Conservation (phyloP, 2,888 invertebrate genomes). For the Athalia cordata region DNA sequence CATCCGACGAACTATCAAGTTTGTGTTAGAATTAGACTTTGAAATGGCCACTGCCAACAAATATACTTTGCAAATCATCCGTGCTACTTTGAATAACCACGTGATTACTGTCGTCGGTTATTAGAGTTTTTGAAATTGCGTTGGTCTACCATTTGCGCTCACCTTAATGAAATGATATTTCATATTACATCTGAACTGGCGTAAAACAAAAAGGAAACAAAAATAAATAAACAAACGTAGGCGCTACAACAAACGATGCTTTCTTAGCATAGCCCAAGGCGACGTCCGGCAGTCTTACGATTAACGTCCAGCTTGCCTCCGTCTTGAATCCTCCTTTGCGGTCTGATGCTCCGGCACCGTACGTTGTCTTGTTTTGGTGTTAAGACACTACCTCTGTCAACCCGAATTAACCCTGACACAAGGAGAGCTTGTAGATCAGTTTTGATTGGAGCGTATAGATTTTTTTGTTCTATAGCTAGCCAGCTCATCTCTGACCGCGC, state of each 20-base stretch:
- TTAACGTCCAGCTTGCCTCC: constrained; percentile 28
- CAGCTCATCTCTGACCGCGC: constrained; percentile 34
- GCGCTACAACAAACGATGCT: background rate
- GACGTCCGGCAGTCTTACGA: constrained; percentile 29
- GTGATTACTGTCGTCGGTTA: background rate
- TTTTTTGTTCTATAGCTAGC: constrained; percentile 1
- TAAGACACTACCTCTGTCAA: constrained; percentile 43
- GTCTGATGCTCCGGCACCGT: background rate
- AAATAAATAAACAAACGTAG: background rate
- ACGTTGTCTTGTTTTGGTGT: constrained; percentile 31
- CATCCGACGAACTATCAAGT: background rate
- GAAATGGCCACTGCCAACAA: background rate
- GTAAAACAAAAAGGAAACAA: no score
- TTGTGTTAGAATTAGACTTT: background rate
- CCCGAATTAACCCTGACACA: constrained; percentile 42
- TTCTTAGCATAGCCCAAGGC: constrained; percentile 12
- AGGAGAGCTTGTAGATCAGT: constrained; percentile 41
- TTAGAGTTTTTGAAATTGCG: background rate
- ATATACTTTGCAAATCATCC: background rate
- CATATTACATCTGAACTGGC: no score
- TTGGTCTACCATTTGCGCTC: background rate
- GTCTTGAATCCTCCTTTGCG: constrained; percentile 24
- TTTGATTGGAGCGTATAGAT: constrained; percentile 21
- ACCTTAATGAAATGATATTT: no score
- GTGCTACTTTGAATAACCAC: background rate